phyloP scores from a whole-genome alignment of 2,797 vertebrate genomes.

The Varecia variegata region DNA sequence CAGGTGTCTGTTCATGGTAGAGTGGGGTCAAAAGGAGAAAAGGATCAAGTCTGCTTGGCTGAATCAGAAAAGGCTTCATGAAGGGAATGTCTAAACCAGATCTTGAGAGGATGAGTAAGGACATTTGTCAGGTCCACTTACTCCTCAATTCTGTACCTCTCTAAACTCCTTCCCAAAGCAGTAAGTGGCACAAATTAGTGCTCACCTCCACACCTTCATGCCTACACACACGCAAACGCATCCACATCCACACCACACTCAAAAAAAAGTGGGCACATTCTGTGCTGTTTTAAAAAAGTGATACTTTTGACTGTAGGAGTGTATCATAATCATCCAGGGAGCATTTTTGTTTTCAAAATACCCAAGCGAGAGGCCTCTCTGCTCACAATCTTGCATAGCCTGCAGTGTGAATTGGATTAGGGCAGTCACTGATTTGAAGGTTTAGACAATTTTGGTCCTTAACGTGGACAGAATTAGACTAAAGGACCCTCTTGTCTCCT shows the following conservation, averaged over 20 bases:
- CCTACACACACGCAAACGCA: not conserved
- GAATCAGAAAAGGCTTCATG: not conserved
- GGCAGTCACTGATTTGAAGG: not conserved
- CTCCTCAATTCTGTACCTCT: not conserved
- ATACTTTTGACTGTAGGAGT: not conserved
- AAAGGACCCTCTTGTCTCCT: not conserved
- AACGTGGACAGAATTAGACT: not conserved
- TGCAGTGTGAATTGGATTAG: not conserved
- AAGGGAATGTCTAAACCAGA: not conserved
- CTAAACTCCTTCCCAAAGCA: not conserved
- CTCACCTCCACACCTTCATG: not conserved
- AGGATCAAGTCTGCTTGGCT: not conserved
- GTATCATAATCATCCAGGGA: not conserved
- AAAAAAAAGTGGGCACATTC: not conserved
- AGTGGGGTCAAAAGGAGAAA: not conserved
- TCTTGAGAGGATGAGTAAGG: not conserved
- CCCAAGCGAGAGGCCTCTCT: not conserved
- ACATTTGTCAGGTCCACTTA: not conserved
- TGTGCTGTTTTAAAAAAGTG: not conserved
- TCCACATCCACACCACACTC: not conserved
- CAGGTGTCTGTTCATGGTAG: not conserved
- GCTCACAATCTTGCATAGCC: not conserved
- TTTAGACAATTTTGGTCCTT: not conserved
- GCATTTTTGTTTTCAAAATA: not conserved
- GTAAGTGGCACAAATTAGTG: not conserved